Percentiles rank a stretch among this genome's conserved stretches.
Evolutionary conservation across 2,888 invertebrate genomes (phyloP).

Genomic region (Synergus japonicus): DNA sequence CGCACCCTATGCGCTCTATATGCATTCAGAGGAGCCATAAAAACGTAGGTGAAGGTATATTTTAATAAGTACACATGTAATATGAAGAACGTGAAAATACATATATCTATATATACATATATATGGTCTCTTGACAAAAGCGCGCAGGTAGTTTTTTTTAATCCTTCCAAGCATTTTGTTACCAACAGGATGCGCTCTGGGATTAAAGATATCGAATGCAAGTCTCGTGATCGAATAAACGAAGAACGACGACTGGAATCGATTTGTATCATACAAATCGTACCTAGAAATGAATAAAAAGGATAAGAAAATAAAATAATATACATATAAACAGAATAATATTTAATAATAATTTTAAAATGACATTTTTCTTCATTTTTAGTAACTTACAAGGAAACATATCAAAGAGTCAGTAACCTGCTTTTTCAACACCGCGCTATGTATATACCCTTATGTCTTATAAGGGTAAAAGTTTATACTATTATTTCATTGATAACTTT

Average conservation of each 20-base stretch:
- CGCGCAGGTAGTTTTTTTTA: constrained; percentile 30
- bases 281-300: not conserved
- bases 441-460: too few relatives aligned
- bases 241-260: not conserved
- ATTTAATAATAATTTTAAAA: not conserved
- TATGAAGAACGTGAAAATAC: constrained; percentile 32
- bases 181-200: constrained; percentile 26
- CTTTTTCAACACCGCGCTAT: too few relatives aligned
- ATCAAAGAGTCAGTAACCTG: too few relatives aligned
- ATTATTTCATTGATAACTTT: too few relatives aligned
- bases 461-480: too few relatives aligned
- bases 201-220: constrained; percentile 29
- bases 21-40: constrained; percentile 12
- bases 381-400: too few relatives aligned
- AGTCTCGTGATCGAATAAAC: constrained; percentile 17
- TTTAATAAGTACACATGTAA: constrained; percentile 32
- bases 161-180: constrained; percentile 25
- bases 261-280: constrained; percentile 5
- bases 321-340: not conserved
- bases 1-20: not conserved
- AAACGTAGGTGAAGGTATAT: not conserved
- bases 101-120: not conserved
- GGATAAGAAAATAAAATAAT: not conserved
- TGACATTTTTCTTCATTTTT: not conserved
- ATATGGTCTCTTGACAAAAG: constrained; percentile 32